These are phyloP conservation scores for Lottia gigantea DNA, from an alignment of 2,888 invertebrate genomes.

Conservation along the genomic window DNA sequence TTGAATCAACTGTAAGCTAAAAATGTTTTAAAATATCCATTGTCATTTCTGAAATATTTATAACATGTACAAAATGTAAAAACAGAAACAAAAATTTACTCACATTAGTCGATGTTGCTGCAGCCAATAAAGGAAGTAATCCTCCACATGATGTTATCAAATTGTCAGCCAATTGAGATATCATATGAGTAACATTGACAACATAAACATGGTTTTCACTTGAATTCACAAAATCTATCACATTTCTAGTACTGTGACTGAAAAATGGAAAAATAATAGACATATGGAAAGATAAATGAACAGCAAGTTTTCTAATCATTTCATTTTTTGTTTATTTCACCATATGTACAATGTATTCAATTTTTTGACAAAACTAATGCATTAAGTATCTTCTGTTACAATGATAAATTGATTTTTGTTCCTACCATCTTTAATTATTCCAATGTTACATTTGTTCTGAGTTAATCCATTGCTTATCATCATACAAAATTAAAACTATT, in stretches of 20 bases:
- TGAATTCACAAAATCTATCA: constrained; percentile 97
- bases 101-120: constrained; percentile 98
- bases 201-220: constrained; percentile 99
- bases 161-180: constrained; percentile 98
- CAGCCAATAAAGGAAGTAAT: constrained; percentile 92
- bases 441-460: too few species aligned
- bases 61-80: too few species aligned
- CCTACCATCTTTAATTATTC: too few species aligned
- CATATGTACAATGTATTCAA: too few species aligned
- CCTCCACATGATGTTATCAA: constrained; percentile 99
- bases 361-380: too few species aligned
- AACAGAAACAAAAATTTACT: too few species aligned
- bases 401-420: too few species aligned
- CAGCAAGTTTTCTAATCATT: too few species aligned
- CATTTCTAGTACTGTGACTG: constrained; percentile 95
- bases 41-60: background rate
- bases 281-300: too few species aligned
- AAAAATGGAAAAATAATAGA: constrained; percentile 44
- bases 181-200: constrained; percentile 98
- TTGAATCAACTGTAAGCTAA: too few species aligned
- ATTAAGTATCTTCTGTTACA: too few species aligned
- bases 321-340: too few species aligned
- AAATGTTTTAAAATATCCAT: background rate
- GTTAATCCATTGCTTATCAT: background rate
- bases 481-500: constrained; percentile 31